phyloP scores from a whole-genome alignment of 2,888 invertebrate species.

The Clunio marinus region DNA sequence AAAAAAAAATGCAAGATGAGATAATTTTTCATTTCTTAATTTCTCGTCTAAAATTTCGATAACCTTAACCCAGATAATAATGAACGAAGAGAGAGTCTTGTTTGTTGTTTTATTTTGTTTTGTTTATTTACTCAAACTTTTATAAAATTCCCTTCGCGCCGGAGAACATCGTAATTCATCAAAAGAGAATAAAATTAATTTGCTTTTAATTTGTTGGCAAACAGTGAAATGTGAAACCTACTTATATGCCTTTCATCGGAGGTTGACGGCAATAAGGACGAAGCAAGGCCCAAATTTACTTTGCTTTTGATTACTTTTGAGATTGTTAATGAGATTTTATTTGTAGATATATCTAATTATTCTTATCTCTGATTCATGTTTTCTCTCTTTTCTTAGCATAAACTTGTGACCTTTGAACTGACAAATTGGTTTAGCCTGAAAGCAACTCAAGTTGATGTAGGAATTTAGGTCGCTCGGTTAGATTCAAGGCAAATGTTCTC shows the following conservation, averaged over 20 bases:
- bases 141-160: too few species aligned
- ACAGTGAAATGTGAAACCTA: not conserved
- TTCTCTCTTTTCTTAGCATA: not conserved
- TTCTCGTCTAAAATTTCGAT: not conserved
- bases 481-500: too few species aligned
- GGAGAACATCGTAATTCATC: slow-evolving; percentile 21
- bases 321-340: slow-evolving; percentile 6
- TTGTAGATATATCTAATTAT: too few species aligned
- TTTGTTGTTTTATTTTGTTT: slow-evolving; percentile 7
- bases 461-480: slow-evolving; percentile 16
- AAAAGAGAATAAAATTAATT: slow-evolving; percentile 29
- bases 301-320: not conserved
- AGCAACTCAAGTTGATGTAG: not conserved
- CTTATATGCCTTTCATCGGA: too few species aligned
- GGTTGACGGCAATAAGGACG: not conserved
- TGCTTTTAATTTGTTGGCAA: slow-evolving; percentile 33
- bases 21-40: slow-evolving; percentile 12
- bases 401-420: slow-evolving; percentile 4
- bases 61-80: slow-evolving; percentile 38
- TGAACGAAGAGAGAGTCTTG: not conserved
- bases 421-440: not conserved
- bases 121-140: not conserved
- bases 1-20: slow-evolving; percentile 4
- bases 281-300: not conserved
- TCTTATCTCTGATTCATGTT: too few species aligned